Percentiles rank a stretch among this genome's conserved stretches.
phyloP scores from a whole-genome alignment of 2,888 invertebrate genomes.

The Gymnocheta viridis region DNA sequence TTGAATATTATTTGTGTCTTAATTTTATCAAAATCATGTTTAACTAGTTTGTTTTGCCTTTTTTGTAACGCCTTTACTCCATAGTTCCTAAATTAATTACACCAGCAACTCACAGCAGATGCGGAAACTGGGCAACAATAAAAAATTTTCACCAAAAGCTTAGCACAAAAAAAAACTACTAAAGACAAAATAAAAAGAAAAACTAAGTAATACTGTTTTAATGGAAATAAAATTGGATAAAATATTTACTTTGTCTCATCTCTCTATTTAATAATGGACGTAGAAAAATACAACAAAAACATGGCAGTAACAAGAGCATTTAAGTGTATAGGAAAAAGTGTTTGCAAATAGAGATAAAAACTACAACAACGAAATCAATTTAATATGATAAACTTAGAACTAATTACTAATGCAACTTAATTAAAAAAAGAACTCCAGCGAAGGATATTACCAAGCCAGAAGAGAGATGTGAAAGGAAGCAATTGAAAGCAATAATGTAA shows the following conservation, averaged over 20 bases:
- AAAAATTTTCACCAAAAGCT: constrained; percentile 2
- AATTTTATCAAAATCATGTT: background rate
- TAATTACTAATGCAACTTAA: constrained; percentile 63
- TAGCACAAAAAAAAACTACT: background rate
- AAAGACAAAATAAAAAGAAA: background rate
- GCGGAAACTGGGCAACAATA: background rate
- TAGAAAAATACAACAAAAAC: background rate
- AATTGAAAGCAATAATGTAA: constrained; percentile 10
- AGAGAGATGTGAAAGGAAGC: background rate
- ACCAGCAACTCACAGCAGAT: background rate
- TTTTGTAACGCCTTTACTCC: background rate
- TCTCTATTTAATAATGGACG: constrained; percentile 28
- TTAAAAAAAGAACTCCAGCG: constrained; percentile 51
- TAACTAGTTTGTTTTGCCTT: background rate
- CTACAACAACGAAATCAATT: constrained; percentile 52
- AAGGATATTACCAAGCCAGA: constrained; percentile 7
- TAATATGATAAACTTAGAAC: constrained; percentile 54
- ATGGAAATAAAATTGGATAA: constrained; percentile 63
- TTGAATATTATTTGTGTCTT: background rate
- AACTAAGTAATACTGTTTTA: constrained; percentile 31
- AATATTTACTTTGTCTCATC: constrained; percentile 49
- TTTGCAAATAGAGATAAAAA: constrained; percentile 3
- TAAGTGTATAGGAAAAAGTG: background rate
- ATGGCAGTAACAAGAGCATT: background rate
- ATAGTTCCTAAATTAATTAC: constrained; percentile 54